phyloP scores from a whole-genome alignment of 2,888 invertebrate species.

The Catocala nupta region DNA sequence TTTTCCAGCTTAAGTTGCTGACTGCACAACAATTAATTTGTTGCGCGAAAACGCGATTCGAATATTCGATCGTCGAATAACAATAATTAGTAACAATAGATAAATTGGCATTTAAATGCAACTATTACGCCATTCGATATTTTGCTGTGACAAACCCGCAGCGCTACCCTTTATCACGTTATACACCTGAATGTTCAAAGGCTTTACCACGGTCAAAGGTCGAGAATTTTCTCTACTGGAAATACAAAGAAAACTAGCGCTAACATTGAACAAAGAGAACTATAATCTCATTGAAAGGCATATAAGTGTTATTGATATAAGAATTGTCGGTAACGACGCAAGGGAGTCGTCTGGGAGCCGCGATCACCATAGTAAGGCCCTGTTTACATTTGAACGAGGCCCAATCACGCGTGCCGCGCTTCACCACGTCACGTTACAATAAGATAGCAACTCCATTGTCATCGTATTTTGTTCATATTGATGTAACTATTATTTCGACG shows the following conservation, averaged over 20 bases:
- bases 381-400: conserved; percentile 68
- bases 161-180: conserved; percentile 50
- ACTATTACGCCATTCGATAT: too few relatives aligned
- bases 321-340: conserved; percentile 13
- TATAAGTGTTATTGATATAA: conserved; percentile 16
- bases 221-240: conserved; percentile 4
- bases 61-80: too few relatives aligned
- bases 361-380: conserved; percentile 46
- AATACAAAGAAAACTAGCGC: conserved; percentile 11
- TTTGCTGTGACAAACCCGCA: too few relatives aligned
- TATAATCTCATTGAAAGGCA: neutral
- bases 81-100: too few relatives aligned
- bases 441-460: conserved; percentile 73
- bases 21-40: too few relatives aligned
- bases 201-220: conserved; percentile 42
- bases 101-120: too few relatives aligned
- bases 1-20: too few relatives aligned
- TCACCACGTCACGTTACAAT: conserved; percentile 63
- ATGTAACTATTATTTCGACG: conserved; percentile 58
- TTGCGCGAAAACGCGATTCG: too few relatives aligned
- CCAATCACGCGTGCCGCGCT: conserved; percentile 72
- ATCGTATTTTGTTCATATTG: conserved; percentile 62
- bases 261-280: neutral
- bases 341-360: conserved; percentile 15
- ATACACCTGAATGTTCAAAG: conserved; percentile 63